Conservation (phyloP, 2,113 vertebrate species). For the Cavia porcellus region DNA sequence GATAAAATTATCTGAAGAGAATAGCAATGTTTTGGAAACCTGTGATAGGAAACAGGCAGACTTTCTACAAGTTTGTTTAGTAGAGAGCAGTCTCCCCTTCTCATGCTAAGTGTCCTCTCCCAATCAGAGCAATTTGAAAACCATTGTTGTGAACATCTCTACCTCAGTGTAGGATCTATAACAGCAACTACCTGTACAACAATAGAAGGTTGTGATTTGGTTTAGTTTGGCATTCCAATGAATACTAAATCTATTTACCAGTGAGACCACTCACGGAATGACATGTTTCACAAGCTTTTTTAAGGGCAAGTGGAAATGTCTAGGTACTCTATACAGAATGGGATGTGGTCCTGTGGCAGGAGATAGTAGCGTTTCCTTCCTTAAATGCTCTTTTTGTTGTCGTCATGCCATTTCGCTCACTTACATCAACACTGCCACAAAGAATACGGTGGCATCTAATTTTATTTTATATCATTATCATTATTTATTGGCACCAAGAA, state of each 20-base stretch:
- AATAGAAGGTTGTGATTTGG: not conserved
- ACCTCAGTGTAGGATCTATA: not conserved
- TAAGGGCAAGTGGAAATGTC: not conserved
- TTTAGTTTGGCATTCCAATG: not conserved
- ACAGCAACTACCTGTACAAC: not conserved
- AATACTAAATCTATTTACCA: not conserved
- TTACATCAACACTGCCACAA: not conserved
- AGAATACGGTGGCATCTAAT: not conserved
- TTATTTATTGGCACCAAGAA: not conserved
- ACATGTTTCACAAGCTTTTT: not conserved
- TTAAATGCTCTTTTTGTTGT: not conserved
- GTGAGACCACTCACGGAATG: not conserved
- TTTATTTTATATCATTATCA: not conserved
- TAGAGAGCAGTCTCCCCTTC: not conserved
- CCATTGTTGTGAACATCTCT: not conserved
- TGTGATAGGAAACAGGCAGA: not conserved
- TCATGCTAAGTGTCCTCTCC: not conserved
- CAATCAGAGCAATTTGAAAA: not conserved
- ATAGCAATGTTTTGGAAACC: constrained; percentile 64
- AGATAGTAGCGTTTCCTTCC: not conserved
- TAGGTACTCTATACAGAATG: not conserved
- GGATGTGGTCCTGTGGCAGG: not conserved
- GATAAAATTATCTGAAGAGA: constrained; percentile 75
- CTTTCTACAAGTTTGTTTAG: constrained; percentile 25
- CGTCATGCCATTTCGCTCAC: not conserved